These are phyloP conservation scores for Hypena proboscidalis DNA, from an alignment of 2,888 invertebrate species.

Conservation along the genomic window DNA sequence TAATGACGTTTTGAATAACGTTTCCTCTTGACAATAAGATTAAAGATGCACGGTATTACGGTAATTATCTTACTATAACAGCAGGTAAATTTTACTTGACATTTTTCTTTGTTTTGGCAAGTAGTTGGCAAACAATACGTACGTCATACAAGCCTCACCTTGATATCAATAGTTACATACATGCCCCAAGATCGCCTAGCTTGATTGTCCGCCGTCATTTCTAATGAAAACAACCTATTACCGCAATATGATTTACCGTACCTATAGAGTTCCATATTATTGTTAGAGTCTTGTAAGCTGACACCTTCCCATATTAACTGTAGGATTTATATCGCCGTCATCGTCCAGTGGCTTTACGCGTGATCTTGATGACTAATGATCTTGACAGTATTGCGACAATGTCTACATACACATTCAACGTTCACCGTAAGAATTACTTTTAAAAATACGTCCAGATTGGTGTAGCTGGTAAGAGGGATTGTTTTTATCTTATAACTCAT, in stretches of 20 bases:
- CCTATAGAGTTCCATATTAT: slow-evolving; percentile 9
- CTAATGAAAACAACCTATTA: not conserved
- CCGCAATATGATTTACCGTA: not conserved
- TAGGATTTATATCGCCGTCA: slow-evolving; percentile 21
- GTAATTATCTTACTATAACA: too few species aligned
- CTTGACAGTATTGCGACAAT: slow-evolving; percentile 16
- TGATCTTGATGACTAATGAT: slow-evolving; percentile 24
- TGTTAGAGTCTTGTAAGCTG: slow-evolving; percentile 1
- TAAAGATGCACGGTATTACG: too few species aligned
- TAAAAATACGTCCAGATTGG: too few species aligned
- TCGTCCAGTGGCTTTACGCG: slow-evolving; percentile 18
- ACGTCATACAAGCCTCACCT: not conserved
- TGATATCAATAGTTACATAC: not conserved
- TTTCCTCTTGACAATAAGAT: too few species aligned
- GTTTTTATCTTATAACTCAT: too few species aligned
- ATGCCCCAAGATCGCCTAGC: too few species aligned
- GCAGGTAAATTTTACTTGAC: too few species aligned
- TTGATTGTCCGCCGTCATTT: too few species aligned
- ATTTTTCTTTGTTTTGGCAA: not conserved
- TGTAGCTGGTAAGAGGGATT: too few species aligned
- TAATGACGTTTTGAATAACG: too few species aligned
- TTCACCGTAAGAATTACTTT: too few species aligned
- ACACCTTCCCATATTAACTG: slow-evolving; percentile 8
- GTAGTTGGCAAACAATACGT: not conserved
- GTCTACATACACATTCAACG: slow-evolving; percentile 1